Evolutionary conservation across 2,797 vertebrate species (phyloP).

Genomic region (Coracias cyanogaster): DNA sequence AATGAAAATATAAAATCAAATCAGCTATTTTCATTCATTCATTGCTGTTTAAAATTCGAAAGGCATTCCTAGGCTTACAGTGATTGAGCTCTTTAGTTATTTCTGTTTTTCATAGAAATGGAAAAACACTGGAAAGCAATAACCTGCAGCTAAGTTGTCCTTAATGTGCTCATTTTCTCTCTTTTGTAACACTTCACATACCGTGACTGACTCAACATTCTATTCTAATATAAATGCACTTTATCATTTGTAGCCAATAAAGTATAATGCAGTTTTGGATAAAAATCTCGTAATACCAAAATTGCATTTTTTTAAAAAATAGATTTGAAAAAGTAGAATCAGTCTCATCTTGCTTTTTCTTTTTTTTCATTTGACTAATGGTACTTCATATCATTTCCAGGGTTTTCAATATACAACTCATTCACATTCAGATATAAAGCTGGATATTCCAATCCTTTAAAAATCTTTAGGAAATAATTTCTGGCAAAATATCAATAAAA

Average conservation of each 20-base stretch:
- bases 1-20: constrained; percentile 19
- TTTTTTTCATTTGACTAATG: not conserved
- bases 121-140: constrained; percentile 21
- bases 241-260: not conserved
- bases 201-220: not conserved
- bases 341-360: not conserved
- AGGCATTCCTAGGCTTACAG: not conserved
- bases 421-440: not conserved
- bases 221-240: not conserved
- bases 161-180: not conserved
- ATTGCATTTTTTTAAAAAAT: not conserved
- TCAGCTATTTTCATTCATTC: constrained; percentile 9
- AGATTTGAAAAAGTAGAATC: not conserved
- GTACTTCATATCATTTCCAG: not conserved
- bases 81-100: constrained; percentile 21
- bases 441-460: not conserved
- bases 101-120: not conserved
- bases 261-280: not conserved
- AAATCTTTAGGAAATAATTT: constrained; percentile 13
- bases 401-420: not conserved
- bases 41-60: constrained; percentile 28
- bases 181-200: constrained; percentile 7
- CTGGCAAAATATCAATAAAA: constrained; percentile 19
- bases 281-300: not conserved
- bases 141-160: constrained; percentile 28